Evolutionary conservation across 1,140 invertebrate species (phyloP).

Genomic region (Aphis craccivora): DNA sequence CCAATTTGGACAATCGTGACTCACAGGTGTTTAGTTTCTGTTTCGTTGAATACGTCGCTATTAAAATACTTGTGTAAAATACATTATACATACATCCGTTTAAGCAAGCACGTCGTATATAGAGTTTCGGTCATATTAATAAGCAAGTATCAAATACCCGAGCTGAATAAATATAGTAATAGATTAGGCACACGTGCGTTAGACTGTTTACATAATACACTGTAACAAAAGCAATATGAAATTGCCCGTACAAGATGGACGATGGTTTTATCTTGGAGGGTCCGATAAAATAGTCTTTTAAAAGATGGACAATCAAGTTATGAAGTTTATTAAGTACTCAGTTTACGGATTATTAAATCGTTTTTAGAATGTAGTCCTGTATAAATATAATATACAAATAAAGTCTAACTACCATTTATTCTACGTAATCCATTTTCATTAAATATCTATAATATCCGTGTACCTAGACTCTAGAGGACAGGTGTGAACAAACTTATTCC

Average conservation of each 20-base stretch:
- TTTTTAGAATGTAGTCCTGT: neutral
- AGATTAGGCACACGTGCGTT: conserved; percentile 8
- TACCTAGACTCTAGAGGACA: too few relatives aligned
- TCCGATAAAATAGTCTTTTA: neutral
- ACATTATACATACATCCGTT: neutral
- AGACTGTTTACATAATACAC: conserved; percentile 10
- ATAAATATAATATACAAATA: too few relatives aligned
- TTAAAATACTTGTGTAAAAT: neutral
- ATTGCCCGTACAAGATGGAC: neutral
- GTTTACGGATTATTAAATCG: neutral
- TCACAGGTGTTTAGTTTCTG: neutral
- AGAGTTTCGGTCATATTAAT: neutral
- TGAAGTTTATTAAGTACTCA: neutral
- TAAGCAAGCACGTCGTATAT: neutral
- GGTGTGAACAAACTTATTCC: neutral
- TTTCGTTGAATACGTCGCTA: neutral
- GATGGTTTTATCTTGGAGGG: neutral
- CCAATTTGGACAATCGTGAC: neutral
- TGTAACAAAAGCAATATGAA: conserved; percentile 9
- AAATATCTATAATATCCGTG: neutral
- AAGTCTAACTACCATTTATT: too few relatives aligned
- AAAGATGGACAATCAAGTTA: neutral
- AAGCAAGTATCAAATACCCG: neutral
- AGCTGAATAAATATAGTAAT: conserved; percentile 26
- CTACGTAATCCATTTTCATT: neutral